Percentiles rank a stretch among this genome's conserved stretches.
Conservation (phyloP, 2,888 invertebrate species). For the Heliconius ismenius region DNA sequence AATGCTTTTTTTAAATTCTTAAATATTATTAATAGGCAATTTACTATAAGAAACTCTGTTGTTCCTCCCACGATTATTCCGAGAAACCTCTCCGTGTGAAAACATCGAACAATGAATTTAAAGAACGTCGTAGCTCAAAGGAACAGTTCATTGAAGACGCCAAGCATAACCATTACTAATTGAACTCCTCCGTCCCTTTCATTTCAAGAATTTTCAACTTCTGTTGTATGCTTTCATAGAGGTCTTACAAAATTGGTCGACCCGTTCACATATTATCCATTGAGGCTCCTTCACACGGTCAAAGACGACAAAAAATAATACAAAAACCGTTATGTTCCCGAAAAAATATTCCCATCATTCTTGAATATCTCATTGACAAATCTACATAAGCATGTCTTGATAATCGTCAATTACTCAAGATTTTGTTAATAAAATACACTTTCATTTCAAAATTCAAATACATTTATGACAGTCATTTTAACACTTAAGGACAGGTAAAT, state of each 20-base stretch:
- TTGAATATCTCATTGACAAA: conserved; percentile 78
- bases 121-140: conserved; percentile 63
- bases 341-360: conserved; percentile 77
- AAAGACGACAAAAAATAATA: conserved; percentile 79
- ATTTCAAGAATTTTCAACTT: conserved; percentile 26
- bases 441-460: not conserved
- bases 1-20: not conserved
- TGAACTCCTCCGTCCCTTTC: conserved; percentile 54
- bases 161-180: conserved; percentile 54
- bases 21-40: conserved; percentile 8
- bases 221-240: conserved; percentile 48
- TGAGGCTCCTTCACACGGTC: conserved; percentile 79
- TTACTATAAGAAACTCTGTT: conserved; percentile 45
- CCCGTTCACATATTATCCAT: conserved; percentile 73
- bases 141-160: conserved; percentile 73
- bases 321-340: conserved; percentile 80
- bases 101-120: conserved; percentile 64
- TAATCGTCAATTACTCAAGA: conserved; percentile 26
- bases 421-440: not conserved
- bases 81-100: conserved; percentile 64
- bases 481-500: not conserved
- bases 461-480: not conserved
- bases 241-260: conserved; percentile 58
- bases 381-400: conserved; percentile 30
- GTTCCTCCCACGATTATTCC: conserved; percentile 47